Conservation (phyloP, 2,113 vertebrate species). For the Astur gentilis region DNA sequence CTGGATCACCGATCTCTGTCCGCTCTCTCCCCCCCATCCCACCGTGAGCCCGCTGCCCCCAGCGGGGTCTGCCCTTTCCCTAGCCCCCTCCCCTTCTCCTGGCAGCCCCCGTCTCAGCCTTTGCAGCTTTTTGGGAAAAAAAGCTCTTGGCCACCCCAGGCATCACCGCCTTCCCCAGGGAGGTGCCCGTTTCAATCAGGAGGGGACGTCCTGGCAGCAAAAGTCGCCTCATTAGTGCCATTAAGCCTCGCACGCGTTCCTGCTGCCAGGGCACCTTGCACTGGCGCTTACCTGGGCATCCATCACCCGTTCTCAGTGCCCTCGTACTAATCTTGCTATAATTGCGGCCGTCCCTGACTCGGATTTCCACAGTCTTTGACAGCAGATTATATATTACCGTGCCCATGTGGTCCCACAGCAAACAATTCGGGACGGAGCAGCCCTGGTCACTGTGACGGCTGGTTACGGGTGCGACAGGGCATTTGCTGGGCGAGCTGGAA, state of each 20-base stretch:
- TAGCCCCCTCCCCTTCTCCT: fast-evolving
- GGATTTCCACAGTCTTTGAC: fast-evolving
- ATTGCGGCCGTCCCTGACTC: neutral
- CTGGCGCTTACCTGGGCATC: neutral
- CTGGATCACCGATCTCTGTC: fast-evolving
- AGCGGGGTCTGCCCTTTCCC: neutral
- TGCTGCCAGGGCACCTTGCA: fast-evolving
- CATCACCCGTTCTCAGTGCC: neutral
- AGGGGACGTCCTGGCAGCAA: neutral
- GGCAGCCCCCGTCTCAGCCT: fast-evolving
- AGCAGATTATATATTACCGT: fast-evolving
- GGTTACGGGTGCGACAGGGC: neutral
- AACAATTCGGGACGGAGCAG: neutral
- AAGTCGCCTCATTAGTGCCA: fast-evolving
- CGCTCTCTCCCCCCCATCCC: too few species aligned
- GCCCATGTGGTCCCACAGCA: neutral
- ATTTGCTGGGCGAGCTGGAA: neutral
- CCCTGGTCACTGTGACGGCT: neutral
- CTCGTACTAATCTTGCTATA: neutral
- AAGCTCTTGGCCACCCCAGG: neutral
- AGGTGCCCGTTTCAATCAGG: neutral
- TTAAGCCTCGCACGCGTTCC: fast-evolving
- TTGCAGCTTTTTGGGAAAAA: neutral
- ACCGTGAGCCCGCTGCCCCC: too few species aligned
- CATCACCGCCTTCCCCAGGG: fast-evolving